Percentiles rank a stretch among this genome's conserved stretches.
These are phyloP conservation scores for Megaceryle alcyon DNA, from an alignment of 2,797 vertebrate genomes.

Conservation along the genomic window DNA sequence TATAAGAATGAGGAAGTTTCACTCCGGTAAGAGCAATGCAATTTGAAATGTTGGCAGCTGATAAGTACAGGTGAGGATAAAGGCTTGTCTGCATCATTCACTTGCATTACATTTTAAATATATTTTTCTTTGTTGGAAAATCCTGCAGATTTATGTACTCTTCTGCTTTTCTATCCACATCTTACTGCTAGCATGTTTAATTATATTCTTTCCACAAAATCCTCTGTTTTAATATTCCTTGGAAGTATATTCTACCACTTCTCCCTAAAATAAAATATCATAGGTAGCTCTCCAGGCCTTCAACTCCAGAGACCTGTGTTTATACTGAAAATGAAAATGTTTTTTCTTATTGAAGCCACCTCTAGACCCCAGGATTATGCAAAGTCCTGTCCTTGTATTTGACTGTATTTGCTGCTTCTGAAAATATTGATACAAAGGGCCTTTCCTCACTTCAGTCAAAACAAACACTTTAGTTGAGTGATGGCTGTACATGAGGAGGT, in stretches of 20 bases:
- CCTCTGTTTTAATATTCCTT: not conserved
- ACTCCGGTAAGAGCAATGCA: not conserved
- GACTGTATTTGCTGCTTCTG: not conserved
- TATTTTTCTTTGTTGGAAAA: conserved; percentile 42
- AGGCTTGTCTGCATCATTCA: conserved; percentile 40
- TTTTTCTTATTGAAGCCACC: not conserved
- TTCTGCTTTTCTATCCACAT: conserved; percentile 25
- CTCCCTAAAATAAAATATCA: not conserved
- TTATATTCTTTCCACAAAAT: conserved; percentile 44
- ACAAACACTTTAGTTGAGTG: not conserved
- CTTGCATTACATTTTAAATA: not conserved
- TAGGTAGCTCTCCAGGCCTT: not conserved
- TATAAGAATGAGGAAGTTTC: conserved; percentile 2
- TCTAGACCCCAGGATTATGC: not conserved
- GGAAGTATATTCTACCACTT: not conserved
- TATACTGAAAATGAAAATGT: not conserved
- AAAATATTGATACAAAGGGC: not conserved
- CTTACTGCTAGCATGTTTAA: conserved; percentile 20
- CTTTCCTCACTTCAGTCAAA: not conserved
- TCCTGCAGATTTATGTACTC: not conserved
- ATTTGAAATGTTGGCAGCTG: conserved; percentile 55
- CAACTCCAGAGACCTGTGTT: not conserved
- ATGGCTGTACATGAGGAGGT: not conserved
- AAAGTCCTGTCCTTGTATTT: not conserved
- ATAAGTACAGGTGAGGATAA: conserved; percentile 67